A percentile compares a stretch with the other conserved stretches of the same genome.
Evolutionary conservation across 1,140 invertebrate genomes (phyloP).

Genomic region (Drosophila eugracilis): DNA sequence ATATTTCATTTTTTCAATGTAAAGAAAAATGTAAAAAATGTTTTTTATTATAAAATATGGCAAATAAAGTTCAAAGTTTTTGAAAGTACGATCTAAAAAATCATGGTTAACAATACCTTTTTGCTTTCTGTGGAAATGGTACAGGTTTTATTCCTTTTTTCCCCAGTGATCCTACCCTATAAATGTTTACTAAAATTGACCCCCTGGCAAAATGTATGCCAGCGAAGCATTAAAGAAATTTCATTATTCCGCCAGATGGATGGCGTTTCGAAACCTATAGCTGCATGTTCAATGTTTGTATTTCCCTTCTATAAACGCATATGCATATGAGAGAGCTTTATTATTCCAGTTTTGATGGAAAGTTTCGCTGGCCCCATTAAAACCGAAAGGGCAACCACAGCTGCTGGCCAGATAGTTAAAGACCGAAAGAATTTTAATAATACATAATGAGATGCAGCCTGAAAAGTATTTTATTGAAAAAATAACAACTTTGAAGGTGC

Average conservation of each 20-base stretch:
- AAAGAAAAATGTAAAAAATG: too few relatives aligned
- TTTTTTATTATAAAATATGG: too few relatives aligned
- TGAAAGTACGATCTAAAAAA: too few relatives aligned
- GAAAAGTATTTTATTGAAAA: conserved; percentile 48
- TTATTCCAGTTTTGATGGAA: conserved; percentile 58
- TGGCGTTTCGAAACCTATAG: conserved; percentile 26
- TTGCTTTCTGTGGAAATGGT: too few relatives aligned
- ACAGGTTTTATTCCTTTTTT: too few relatives aligned
- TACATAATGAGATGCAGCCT: conserved; percentile 61
- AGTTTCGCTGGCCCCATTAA: conserved; percentile 43
- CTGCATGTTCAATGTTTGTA: conserved; percentile 30
- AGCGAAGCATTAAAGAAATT: conserved; percentile 34
- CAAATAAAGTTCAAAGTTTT: too few relatives aligned
- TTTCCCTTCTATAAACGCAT: conserved; percentile 17
- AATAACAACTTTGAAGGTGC: background rate
- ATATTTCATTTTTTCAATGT: too few relatives aligned
- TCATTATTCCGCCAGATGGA: conserved; percentile 46
- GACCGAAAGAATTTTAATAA: conserved; percentile 53
- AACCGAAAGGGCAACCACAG: conserved; percentile 41
- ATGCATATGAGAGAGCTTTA: conserved; percentile 51
- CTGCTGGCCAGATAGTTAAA: conserved; percentile 37
- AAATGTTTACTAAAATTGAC: background rate
- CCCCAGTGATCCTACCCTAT: background rate
- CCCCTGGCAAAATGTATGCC: conserved; percentile 9
- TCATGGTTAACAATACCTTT: too few relatives aligned